Percentiles rank a stretch among this genome's conserved stretches.
Conservation (phyloP, 2,113 vertebrate species). For the Megaceryle maxima region DNA sequence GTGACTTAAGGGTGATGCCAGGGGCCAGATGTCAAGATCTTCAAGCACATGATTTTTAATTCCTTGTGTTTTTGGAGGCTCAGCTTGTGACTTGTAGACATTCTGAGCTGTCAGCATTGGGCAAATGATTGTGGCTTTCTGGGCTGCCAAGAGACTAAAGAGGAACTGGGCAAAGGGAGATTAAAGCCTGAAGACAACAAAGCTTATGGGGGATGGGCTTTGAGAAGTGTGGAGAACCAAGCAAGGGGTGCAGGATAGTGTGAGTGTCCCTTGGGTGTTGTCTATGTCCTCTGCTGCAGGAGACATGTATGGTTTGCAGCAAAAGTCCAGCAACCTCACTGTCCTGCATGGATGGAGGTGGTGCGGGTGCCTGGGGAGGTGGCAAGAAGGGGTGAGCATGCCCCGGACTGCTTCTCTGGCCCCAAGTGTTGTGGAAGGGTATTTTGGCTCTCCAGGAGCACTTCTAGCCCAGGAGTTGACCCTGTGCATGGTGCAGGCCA, state of each 20-base stretch:
- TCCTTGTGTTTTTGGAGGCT: not conserved
- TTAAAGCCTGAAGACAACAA: not conserved
- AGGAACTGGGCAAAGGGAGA: not conserved
- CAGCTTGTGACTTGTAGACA: not conserved
- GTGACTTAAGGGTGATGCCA: not conserved
- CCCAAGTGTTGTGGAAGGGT: not conserved
- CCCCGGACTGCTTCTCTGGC: not conserved
- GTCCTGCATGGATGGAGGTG: not conserved
- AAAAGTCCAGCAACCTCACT: not conserved
- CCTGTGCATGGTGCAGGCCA: not conserved
- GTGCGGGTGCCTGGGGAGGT: not conserved
- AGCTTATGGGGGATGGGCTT: not conserved
- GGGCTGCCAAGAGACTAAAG: not conserved
- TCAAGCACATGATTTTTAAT: not conserved
- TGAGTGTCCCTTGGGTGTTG: not conserved
- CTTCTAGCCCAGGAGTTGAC: not conserved
- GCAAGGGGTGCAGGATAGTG: not conserved
- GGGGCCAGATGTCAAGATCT: not conserved
- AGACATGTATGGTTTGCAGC: not conserved
- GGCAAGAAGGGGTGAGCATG: not conserved
- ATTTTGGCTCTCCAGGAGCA: not conserved
- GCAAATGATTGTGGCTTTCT: slow-evolving; percentile 6
- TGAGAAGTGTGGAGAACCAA: not conserved
- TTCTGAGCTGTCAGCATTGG: not conserved
- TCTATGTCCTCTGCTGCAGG: not conserved